Conservation (phyloP, 2,888 invertebrate genomes). For the Icerya purchasi region DNA sequence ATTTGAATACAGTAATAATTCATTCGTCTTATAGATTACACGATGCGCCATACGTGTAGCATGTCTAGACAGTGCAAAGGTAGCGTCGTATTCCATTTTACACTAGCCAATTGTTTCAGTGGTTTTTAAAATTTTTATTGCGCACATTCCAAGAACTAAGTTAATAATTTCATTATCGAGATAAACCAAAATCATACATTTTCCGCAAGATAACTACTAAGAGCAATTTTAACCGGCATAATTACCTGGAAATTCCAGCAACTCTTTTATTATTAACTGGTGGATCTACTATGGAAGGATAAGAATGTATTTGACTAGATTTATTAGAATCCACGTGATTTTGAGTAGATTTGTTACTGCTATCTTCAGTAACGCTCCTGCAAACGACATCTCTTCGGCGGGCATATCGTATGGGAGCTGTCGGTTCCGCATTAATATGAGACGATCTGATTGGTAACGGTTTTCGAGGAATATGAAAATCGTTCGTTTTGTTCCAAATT, state of each 20-base stretch:
- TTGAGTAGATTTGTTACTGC: constrained; percentile 20
- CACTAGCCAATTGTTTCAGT: too few relatives aligned
- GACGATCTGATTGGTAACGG: constrained; percentile 13
- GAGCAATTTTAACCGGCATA: too few relatives aligned
- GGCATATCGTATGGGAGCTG: constrained; percentile 14
- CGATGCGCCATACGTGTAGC: not conserved
- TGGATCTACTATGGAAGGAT: not conserved
- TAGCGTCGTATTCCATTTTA: too few relatives aligned
- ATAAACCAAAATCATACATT: too few relatives aligned
- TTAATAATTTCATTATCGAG: too few relatives aligned
- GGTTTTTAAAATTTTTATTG: too few relatives aligned
- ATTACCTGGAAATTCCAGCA: not conserved
- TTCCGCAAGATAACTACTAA: too few relatives aligned
- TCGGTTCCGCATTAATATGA: constrained; percentile 16
- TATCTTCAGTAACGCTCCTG: constrained; percentile 31
- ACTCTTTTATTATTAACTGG: not conserved
- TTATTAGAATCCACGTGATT: not conserved
- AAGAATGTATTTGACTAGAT: not conserved
- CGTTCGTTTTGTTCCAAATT: constrained; percentile 14
- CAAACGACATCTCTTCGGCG: constrained; percentile 23
- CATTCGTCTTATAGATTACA: too few relatives aligned
- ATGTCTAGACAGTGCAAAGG: too few relatives aligned
- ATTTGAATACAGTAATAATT: too few relatives aligned
- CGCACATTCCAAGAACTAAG: too few relatives aligned
- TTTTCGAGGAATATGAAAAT: constrained; percentile 12